phyloP scores from a whole-genome alignment of 2,888 invertebrate species.

The Hydrotaea cyrtoneurina region DNA sequence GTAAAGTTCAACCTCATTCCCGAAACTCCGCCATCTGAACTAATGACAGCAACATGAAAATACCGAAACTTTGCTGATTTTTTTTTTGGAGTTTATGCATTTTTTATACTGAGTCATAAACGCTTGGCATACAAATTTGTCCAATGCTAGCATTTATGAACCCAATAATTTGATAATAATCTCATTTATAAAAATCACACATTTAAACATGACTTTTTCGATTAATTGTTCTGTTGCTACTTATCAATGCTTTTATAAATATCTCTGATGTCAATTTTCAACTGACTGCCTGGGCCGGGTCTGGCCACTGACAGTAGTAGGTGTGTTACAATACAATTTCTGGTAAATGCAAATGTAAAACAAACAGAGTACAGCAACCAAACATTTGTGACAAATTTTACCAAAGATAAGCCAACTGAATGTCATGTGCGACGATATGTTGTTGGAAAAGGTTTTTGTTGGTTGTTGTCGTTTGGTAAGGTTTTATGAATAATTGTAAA shows the following conservation, averaged over 20 bases:
- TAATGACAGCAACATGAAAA: too few relatives aligned
- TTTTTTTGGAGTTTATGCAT: too few relatives aligned
- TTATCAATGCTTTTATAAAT: constrained; percentile 63
- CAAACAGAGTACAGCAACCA: neutral
- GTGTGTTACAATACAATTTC: constrained; percentile 51
- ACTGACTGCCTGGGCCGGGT: neutral
- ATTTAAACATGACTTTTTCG: constrained; percentile 62
- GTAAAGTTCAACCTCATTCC: too few relatives aligned
- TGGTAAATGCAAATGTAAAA: constrained; percentile 64
- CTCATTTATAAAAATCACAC: constrained; percentile 57
- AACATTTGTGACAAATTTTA: constrained; percentile 64
- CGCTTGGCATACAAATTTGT: neutral
- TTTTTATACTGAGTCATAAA: neutral
- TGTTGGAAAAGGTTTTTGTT: constrained; percentile 7
- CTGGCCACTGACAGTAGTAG: constrained; percentile 61
- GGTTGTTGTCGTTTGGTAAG: neutral
- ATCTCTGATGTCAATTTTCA: constrained; percentile 62
- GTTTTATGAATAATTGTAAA: constrained; percentile 20
- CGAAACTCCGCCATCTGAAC: too few relatives aligned
- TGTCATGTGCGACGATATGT: constrained; percentile 18
- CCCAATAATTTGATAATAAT: constrained; percentile 53
- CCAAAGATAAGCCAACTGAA: constrained; percentile 32
- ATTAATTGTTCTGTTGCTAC: constrained; percentile 61
- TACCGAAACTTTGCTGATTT: too few relatives aligned
- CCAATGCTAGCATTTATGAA: neutral